phyloP scores from a whole-genome alignment of 2,797 vertebrate species.

The Rhinoraja longicauda region DNA sequence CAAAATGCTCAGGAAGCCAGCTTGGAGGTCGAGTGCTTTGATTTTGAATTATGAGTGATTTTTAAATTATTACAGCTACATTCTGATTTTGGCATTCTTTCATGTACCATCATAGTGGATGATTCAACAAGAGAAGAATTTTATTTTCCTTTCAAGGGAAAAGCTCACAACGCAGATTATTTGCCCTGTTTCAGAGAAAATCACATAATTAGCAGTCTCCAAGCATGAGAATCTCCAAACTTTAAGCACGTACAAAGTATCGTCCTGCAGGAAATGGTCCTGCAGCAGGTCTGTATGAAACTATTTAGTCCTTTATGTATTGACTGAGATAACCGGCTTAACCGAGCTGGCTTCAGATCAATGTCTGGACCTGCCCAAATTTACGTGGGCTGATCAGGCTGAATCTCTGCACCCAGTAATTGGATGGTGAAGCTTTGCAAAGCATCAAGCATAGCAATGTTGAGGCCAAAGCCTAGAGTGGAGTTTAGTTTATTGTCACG shows the following conservation, averaged over 20 bases:
- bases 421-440: too few species aligned
- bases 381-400: too few species aligned
- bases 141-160: neutral
- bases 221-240: neutral
- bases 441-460: too few species aligned
- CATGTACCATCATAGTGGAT: neutral
- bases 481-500: too few species aligned
- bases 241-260: neutral
- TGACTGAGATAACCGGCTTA: neutral
- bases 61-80: neutral
- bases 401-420: too few species aligned
- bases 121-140: neutral
- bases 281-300: neutral
- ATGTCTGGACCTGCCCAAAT: too few species aligned
- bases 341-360: too few species aligned
- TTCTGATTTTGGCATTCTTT: neutral
- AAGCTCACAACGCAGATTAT: neutral
- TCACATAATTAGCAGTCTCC: neutral
- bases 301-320: neutral
- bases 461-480: too few species aligned
- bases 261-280: neutral
- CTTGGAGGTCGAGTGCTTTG: neutral
- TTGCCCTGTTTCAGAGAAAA: neutral
- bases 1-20: neutral
- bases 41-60: neutral